These are phyloP conservation scores for Drosophila sucinea DNA, from an alignment of 1,140 invertebrate species.

Conservation along the genomic window DNA sequence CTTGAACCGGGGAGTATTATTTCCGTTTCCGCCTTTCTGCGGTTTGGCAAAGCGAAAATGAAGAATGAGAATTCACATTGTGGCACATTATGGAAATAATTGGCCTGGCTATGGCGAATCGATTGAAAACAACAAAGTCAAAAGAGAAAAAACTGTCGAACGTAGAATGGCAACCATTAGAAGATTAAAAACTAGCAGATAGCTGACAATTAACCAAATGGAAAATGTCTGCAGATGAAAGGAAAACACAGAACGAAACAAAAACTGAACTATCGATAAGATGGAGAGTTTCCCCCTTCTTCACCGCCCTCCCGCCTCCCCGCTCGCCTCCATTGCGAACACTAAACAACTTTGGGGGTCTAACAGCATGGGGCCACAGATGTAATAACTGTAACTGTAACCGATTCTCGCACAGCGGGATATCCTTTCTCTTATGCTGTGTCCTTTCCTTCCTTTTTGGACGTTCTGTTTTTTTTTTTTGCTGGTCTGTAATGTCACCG, in stretches of 20 bases:
- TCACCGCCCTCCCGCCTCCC: background rate
- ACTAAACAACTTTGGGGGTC: constrained; percentile 48
- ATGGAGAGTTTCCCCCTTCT: constrained; percentile 1
- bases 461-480: constrained; percentile 2
- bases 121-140: constrained; percentile 28
- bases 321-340: constrained; percentile 1
- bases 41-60: constrained; percentile 6
- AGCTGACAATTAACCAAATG: constrained; percentile 45
- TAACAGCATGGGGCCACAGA: constrained; percentile 58
- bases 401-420: constrained; percentile 50
- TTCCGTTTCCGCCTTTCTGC: constrained; percentile 50
- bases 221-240: constrained; percentile 23
- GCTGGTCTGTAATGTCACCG: constrained; percentile 51
- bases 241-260: constrained; percentile 1
- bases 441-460: background rate
- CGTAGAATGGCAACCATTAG: constrained; percentile 53
- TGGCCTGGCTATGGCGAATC: constrained; percentile 42
- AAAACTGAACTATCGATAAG: constrained; percentile 18
- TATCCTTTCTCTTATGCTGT: constrained; percentile 27
- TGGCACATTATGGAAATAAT: constrained; percentile 40
- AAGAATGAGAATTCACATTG: constrained; percentile 4
- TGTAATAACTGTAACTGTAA: constrained; percentile 51
- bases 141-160: background rate
- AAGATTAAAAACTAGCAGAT: constrained; percentile 63
- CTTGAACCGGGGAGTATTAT: constrained; percentile 69